These are phyloP conservation scores for Argyra leucocephala DNA, from an alignment of 2,888 invertebrate species.

Conservation along the genomic window DNA sequence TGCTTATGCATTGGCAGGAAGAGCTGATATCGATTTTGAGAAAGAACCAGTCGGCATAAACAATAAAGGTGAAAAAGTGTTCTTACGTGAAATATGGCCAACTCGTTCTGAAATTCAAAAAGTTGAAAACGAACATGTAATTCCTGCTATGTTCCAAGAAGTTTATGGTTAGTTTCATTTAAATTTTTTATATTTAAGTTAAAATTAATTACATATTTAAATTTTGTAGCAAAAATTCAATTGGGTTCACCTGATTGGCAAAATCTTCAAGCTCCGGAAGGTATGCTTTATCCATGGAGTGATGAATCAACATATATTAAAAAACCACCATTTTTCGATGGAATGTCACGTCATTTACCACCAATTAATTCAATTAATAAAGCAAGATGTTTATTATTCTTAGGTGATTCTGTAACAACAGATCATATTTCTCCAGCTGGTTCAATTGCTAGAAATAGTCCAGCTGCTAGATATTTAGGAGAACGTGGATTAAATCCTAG, in stretches of 20 bases:
- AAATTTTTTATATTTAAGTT: slow-evolving; percentile 7
- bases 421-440: slow-evolving; percentile 99
- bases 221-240: slow-evolving; percentile 66
- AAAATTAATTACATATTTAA: no score
- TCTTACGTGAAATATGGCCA: slow-evolving; percentile 91
- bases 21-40: slow-evolving; percentile 90
- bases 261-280: slow-evolving; percentile 63
- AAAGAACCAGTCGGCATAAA: slow-evolving; percentile 64
- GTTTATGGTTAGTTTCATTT: slow-evolving; percentile 41
- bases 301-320: slow-evolving; percentile 86
- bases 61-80: slow-evolving; percentile 66
- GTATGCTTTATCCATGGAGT: slow-evolving; percentile 88
- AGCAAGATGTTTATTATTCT: slow-evolving; percentile 72
- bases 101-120: slow-evolving; percentile 77
- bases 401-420: slow-evolving; percentile 96
- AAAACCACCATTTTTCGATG: slow-evolving; percentile 89
- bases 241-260: slow-evolving; percentile 82
- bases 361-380: slow-evolving; percentile 51
- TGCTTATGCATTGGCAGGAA: slow-evolving; percentile 93
- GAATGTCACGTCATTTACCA: slow-evolving; percentile 56
- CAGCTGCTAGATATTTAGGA: slow-evolving; percentile 53
- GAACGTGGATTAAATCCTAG: slow-evolving; percentile 59
- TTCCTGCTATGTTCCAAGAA: slow-evolving; percentile 94
- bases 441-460: slow-evolving; percentile 88
- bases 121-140: slow-evolving; percentile 79